Base-by-base conservation (phyloP, 92 coral and sea anemone species). In the Actinernus sp. region DNA sequence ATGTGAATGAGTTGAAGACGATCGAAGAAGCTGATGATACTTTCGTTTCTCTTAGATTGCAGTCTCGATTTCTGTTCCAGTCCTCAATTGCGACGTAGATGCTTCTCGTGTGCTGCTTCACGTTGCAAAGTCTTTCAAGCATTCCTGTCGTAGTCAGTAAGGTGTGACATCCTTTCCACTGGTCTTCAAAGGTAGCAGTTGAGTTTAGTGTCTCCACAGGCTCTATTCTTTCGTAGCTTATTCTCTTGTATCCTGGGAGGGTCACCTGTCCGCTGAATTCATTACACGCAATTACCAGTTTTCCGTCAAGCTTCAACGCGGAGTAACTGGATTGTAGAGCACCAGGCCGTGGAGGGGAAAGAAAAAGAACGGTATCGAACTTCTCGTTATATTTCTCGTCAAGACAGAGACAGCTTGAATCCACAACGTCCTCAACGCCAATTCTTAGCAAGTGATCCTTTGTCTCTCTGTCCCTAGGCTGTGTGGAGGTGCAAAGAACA, bases 401-500 rank as follows among this genome's bases (percentile, higher is more conserved):
- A 0, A 58, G 18, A 11, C 22, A 38, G 1, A 38, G n/a, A 7
- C 19, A 65, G 6, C 68, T 61, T 33, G 66, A 50, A 18, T 49
- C 49, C 11, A 18, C 54, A 1, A 76, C 74, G 16, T 16, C 22
- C 43, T 43, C 53, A 3, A 74, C 87, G 0, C 87, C 87, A 44
- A 61, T 4, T 21, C 43, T 60, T 14, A 59, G 22, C 0, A 75
- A 79, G 10, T 43, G 18, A 3, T 13, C 41, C 28, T 60, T 61
- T 9, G 39, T 24, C 16, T 24, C 29, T 16, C 48, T 24, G 6
- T 30, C 11, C 21, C 65, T 63, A 17, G 62, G 23, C 53, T 65
- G 62, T 0, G 82, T 10, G 0, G 66, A 29, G 0, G 87, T 85
- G 61, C 87, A 85, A 9, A 58, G 12, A 0, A 73, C 87, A 11